Percentiles rank a stretch among this genome's conserved stretches.
Conservation (phyloP, 2,888 invertebrate species). For the Drosophila picticornis region DNA sequence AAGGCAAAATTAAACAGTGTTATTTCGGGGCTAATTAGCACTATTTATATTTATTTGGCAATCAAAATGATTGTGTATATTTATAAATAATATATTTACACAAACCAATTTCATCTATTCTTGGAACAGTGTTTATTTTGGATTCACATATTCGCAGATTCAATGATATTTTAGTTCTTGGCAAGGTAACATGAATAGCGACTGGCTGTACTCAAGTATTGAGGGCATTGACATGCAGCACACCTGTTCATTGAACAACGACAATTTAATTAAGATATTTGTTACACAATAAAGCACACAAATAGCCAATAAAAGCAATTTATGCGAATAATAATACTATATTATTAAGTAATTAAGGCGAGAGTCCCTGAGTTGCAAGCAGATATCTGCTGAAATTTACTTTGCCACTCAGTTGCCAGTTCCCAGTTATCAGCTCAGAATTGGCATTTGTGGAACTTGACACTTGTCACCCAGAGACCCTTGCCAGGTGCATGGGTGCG, state of each 20-base stretch:
- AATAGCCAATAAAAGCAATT: slow-evolving; percentile 16
- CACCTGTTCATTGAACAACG: neutral
- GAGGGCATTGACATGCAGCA: slow-evolving; percentile 10
- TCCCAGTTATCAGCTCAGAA: neutral
- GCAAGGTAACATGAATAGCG: neutral
- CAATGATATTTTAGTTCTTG: neutral
- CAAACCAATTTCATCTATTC: neutral
- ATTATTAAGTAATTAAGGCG: slow-evolving; percentile 25
- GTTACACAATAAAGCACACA: neutral
- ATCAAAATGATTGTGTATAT: neutral
- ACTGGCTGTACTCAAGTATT: neutral
- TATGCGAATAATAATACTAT: slow-evolving; percentile 21
- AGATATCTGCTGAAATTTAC: neutral
- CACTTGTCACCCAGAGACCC: slow-evolving; percentile 12
- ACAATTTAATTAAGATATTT: neutral
- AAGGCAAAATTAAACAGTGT: neutral
- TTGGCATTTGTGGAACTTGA: slow-evolving; percentile 1
- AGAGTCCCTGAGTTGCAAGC: neutral
- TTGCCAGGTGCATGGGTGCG: slow-evolving; percentile 3
- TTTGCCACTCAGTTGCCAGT: slow-evolving; percentile 2
- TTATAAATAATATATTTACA: neutral
- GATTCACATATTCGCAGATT: neutral
- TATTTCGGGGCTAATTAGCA: neutral
- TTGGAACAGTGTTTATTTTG: neutral
- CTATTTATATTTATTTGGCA: neutral